phyloP scores from a whole-genome alignment of 1,140 invertebrate genomes.

The Conus betulinus region DNA sequence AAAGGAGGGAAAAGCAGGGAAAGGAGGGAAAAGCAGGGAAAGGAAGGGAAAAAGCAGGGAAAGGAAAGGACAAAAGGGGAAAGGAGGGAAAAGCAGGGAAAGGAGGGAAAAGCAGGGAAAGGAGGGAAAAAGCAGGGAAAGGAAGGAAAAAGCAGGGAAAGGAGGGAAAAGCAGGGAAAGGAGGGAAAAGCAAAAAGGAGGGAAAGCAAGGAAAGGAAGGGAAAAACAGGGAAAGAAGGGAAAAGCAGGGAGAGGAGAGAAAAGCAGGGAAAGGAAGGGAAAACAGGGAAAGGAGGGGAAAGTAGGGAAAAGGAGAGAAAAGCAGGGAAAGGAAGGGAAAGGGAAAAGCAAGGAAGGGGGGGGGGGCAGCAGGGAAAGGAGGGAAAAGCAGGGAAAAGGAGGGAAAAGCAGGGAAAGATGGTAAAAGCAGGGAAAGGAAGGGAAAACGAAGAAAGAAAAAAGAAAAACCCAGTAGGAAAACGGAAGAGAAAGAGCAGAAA shows the following conservation, averaged over 20 bases:
- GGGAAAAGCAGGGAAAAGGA: not conserved
- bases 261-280: not conserved
- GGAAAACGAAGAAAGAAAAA: no score
- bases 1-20: not conserved
- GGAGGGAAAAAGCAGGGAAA: not conserved
- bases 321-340: not conserved
- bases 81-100: not conserved
- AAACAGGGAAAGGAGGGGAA: not conserved
- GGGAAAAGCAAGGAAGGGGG: not conserved
- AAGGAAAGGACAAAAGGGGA: not conserved
- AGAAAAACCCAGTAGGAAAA: no score
- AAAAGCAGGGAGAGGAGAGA: not conserved
- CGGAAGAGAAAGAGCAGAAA: no score
- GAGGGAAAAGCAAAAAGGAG: not conserved
- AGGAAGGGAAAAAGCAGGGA: not conserved
- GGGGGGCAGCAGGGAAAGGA: not conserved
- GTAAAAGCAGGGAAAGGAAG: no score
- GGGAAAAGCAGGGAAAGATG: not conserved
- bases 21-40: not conserved
- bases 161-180: not conserved
- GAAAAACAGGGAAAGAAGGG: not conserved
- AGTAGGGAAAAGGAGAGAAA: not conserved
- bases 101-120: not conserved
- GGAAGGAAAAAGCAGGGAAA: not conserved
- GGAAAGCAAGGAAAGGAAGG: not conserved